These are phyloP conservation scores for Rhaphigaster nebulosa DNA, from an alignment of 2,888 invertebrate genomes.

Conservation along the genomic window DNA sequence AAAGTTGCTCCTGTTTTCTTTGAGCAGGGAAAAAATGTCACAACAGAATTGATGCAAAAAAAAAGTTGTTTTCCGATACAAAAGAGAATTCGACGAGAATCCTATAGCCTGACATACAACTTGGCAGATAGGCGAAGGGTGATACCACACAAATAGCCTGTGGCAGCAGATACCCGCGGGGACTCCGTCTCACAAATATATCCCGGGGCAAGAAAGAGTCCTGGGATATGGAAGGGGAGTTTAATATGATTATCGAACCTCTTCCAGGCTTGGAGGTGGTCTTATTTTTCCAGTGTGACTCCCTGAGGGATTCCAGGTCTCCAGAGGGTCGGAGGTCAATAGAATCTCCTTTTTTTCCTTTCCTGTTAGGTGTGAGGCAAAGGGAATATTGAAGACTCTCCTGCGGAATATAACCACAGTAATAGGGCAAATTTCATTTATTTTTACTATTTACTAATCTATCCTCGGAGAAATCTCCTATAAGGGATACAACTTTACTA, in stretches of 20 bases:
- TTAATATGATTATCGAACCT: slow-evolving; percentile 34
- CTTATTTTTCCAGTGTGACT: slow-evolving; percentile 1
- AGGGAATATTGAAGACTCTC: slow-evolving; percentile 1
- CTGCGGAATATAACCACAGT: not conserved
- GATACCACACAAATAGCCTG: not conserved
- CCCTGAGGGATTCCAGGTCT: slow-evolving; percentile 32
- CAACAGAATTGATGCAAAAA: not conserved
- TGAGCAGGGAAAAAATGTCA: not conserved
- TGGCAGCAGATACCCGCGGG: not conserved
- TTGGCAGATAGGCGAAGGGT: not conserved
- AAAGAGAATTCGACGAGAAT: not conserved
- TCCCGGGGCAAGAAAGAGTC: not conserved
- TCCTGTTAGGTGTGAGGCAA: not conserved
- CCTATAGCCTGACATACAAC: not conserved
- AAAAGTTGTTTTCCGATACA: slow-evolving; percentile 27
- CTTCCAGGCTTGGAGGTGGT: not conserved
- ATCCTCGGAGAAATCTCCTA: not conserved
- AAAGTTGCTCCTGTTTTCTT: not conserved
- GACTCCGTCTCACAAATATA: not conserved
- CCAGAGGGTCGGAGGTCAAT: not conserved
- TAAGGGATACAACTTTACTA: not conserved
- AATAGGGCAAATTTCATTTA: not conserved
- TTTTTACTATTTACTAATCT: not conserved
- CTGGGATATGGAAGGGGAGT: slow-evolving; percentile 8
- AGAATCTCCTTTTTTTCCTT: slow-evolving; percentile 5